These are phyloP conservation scores for Cheilosia impressa DNA, from an alignment of 2,888 invertebrate genomes.

Conservation along the genomic window DNA sequence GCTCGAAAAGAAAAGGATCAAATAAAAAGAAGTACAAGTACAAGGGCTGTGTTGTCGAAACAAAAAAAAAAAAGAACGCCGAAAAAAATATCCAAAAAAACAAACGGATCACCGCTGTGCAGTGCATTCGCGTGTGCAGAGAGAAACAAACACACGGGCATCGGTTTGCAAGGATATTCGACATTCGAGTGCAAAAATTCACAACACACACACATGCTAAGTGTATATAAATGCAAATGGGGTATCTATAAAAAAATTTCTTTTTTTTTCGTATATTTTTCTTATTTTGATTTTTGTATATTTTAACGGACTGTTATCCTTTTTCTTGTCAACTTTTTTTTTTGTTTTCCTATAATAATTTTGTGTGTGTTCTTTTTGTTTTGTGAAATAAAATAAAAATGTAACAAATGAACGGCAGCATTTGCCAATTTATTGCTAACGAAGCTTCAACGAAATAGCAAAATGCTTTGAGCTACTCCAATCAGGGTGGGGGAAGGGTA, in stretches of 20 bases:
- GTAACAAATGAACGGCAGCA: conserved; percentile 40
- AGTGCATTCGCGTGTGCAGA: conserved; percentile 72
- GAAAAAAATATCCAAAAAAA: conserved; percentile 56
- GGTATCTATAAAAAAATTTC: conserved; percentile 68
- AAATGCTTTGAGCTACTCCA: conserved; percentile 38
- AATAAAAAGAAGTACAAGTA: conserved; percentile 62
- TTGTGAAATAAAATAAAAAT: conserved; percentile 55
- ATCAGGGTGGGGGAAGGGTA: not conserved
- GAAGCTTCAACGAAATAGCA: conserved; percentile 46
- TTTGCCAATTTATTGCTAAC: conserved; percentile 69
- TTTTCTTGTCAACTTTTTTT: conserved; percentile 67
- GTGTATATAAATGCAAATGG: conserved; percentile 58
- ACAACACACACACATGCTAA: conserved; percentile 51
- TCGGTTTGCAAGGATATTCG: conserved; percentile 59
- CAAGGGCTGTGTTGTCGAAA: conserved; percentile 71
- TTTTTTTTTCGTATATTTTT: conserved; percentile 50
- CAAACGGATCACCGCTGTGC: conserved; percentile 73
- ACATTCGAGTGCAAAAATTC: conserved; percentile 62
- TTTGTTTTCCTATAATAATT: conserved; percentile 5
- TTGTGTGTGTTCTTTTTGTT: conserved; percentile 32
- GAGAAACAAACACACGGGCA: conserved; percentile 52
- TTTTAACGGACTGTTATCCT: conserved; percentile 66
- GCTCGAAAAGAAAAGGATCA: conserved; percentile 46
- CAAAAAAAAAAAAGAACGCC: conserved; percentile 31
- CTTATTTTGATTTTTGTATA: conserved; percentile 36